A percentile compares a stretch with the other conserved stretches of the same genome.
These are phyloP conservation scores for Drepanosiphum platanoidis DNA, from an alignment of 2,888 invertebrate genomes.

Conservation along the genomic window DNA sequence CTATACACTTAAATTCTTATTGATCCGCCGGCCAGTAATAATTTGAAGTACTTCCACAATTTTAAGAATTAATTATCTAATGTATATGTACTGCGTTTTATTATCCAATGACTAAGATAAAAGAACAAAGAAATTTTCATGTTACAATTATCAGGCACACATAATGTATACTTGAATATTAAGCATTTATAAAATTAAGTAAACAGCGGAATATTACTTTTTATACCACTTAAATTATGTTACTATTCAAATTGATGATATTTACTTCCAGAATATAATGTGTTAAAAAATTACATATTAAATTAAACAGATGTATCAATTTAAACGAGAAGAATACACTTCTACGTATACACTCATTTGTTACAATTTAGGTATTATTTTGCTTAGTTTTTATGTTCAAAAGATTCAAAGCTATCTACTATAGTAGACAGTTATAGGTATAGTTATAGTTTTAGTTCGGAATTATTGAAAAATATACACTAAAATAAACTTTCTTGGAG, in stretches of 20 bases:
- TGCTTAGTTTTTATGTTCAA: background rate
- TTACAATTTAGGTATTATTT: background rate
- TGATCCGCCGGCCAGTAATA: background rate
- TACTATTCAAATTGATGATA: background rate
- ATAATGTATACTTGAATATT: background rate
- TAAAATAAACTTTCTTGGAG: no score
- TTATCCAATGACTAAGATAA: background rate
- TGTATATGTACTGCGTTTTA: background rate
- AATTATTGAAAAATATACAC: no score
- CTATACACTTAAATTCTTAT: background rate
- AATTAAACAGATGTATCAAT: background rate
- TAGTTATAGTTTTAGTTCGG: no score
- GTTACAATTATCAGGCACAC: background rate
- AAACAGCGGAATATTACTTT: background rate
- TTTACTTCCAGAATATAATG: background rate
- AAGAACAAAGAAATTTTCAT: background rate
- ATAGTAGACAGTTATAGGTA: no score
- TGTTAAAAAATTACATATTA: background rate
- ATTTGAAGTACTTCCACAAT: background rate
- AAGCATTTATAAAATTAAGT: background rate
- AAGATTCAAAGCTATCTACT: no score
- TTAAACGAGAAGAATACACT: background rate
- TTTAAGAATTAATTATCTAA: background rate
- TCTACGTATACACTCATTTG: no score
- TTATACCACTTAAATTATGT: background rate